Evolutionary conservation across 2,888 invertebrate genomes (phyloP).

Genomic region (Actias luna): DNA sequence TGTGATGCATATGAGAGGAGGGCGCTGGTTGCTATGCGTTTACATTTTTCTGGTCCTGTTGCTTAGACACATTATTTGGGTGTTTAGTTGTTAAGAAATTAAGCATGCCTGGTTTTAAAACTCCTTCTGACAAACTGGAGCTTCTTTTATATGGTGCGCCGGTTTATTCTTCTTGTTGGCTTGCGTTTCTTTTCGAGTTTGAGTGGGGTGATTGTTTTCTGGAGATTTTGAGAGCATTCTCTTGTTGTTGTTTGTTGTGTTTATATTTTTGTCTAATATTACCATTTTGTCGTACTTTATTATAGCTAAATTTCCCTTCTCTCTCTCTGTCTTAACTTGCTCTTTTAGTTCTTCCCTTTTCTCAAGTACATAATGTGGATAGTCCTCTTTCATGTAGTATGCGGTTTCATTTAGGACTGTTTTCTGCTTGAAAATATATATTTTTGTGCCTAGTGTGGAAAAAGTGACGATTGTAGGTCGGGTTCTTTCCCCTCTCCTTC

Average conservation of each 20-base stretch:
- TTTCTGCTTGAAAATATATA: constrained; percentile 21
- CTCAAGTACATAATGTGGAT: constrained; percentile 22
- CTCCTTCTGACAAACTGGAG: constrained; percentile 9
- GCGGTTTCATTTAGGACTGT: constrained; percentile 20
- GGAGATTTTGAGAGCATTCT: neutral
- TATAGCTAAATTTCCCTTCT: constrained; percentile 9
- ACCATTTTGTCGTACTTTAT: constrained; percentile 17
- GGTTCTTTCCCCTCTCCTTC: constrained; percentile 20
- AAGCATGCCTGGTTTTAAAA: constrained; percentile 17
- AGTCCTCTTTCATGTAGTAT: constrained; percentile 27
- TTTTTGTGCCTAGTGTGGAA: constrained; percentile 23
- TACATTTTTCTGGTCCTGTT: neutral
- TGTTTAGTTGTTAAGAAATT: constrained; percentile 9
- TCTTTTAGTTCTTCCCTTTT: constrained; percentile 22
- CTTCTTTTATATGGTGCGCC: neutral
- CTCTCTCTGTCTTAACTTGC: constrained; percentile 5
- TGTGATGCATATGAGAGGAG: neutral
- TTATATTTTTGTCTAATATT: constrained; percentile 13
- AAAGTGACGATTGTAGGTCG: constrained; percentile 22
- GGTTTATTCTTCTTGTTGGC: constrained; percentile 10
- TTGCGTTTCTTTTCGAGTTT: constrained; percentile 4
- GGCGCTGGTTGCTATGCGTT: constrained; percentile 8
- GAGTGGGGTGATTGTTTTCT: neutral
- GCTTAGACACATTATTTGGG: neutral
- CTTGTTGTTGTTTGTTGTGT: neutral